Conservation (phyloP, 2,113 vertebrate genomes). For the Thomomys bottae region DNA sequence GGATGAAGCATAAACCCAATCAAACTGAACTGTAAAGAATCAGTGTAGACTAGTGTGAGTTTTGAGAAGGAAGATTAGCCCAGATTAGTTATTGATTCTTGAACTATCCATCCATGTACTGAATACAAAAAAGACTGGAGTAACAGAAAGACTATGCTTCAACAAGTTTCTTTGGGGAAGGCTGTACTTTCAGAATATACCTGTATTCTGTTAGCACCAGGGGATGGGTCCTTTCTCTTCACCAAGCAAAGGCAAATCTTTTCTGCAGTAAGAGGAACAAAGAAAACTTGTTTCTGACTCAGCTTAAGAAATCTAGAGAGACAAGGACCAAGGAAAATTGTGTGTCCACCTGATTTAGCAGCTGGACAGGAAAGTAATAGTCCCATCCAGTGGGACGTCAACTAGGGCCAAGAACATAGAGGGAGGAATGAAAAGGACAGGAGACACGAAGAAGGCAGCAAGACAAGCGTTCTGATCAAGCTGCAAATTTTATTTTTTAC, state of each 20-base stretch:
- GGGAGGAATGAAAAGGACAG: no score
- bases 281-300: background rate
- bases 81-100: background rate
- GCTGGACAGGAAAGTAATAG: background rate
- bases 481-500: no score
- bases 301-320: background rate
- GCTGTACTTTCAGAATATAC: background rate
- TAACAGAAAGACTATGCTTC: background rate
- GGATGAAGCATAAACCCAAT: background rate
- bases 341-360: background rate
- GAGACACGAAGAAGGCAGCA: no score
- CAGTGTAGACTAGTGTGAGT: background rate
- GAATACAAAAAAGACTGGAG: background rate
- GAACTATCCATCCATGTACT: background rate
- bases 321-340: background rate
- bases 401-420: no score
- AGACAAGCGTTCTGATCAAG: no score
- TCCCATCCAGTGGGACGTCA: no score
- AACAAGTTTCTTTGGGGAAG: background rate
- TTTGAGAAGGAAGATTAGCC: background rate
- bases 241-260: background rate
- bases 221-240: background rate
- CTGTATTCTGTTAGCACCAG: background rate
- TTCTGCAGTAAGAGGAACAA: background rate
- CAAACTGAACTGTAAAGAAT: background rate